Conservation (phyloP, 2,888 invertebrate genomes). For the Macrophya alboannulata region DNA sequence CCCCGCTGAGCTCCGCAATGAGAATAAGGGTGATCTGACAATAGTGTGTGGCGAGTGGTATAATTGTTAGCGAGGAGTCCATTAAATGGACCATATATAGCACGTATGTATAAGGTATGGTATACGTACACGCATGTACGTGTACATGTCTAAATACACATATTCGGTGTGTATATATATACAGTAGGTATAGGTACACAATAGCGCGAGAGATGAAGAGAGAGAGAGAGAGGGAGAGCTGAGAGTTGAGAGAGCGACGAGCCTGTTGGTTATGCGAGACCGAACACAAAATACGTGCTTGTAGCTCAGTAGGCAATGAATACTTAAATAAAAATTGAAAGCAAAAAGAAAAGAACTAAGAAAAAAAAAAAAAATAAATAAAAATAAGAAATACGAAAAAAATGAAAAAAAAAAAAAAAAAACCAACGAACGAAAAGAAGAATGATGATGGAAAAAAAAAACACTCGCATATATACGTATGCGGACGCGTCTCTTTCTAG, state of each 20-base stretch:
- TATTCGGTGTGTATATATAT: slow-evolving; percentile 14
- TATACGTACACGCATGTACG: not conserved
- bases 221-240: slow-evolving; percentile 5
- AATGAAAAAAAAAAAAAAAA: slow-evolving; percentile 56
- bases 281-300: slow-evolving; percentile 65
- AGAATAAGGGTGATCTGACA: slow-evolving; percentile 53
- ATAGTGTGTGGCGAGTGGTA: slow-evolving; percentile 65
- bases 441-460: slow-evolving; percentile 47
- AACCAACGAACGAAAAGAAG: slow-evolving; percentile 54
- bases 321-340: slow-evolving; percentile 31
- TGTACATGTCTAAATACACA: not conserved
- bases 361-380: slow-evolving; percentile 34
- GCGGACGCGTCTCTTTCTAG: slow-evolving; percentile 66
- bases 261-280: slow-evolving; percentile 66
- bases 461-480: slow-evolving; percentile 62
- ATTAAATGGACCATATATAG: slow-evolving; percentile 64
- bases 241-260: not conserved
- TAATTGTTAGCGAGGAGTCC: slow-evolving; percentile 68
- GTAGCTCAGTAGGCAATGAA: slow-evolving; percentile 54
- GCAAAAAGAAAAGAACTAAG: slow-evolving; percentile 16
- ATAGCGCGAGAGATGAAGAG: not conserved
- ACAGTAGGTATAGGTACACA: slow-evolving; percentile 17
- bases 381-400: not conserved
- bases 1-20: slow-evolving; percentile 41
- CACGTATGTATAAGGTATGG: not conserved